phyloP scores from a whole-genome alignment of 2,797 vertebrate genomes.

The Lycodopsis pacificus region DNA sequence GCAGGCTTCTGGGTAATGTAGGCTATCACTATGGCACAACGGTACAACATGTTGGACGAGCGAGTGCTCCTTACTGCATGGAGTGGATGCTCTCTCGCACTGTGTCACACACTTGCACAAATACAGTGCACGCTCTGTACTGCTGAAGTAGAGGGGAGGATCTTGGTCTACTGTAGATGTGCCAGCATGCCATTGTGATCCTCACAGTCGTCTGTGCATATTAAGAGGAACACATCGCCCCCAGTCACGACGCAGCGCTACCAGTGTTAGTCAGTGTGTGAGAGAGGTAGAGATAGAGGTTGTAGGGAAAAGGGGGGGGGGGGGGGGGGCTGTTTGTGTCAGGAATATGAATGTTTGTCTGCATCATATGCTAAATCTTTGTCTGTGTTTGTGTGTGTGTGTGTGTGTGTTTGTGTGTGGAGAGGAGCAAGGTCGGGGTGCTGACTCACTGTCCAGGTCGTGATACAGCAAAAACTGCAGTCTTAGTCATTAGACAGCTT shows the following conservation, averaged over 20 bases:
- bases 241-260: slow-evolving; percentile 83
- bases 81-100: slow-evolving; percentile 32
- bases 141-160: slow-evolving; percentile 37
- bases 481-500: slow-evolving; percentile 77
- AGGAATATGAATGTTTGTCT: slow-evolving; percentile 79
- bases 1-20: slow-evolving; percentile 76
- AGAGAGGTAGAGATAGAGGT: slow-evolving; percentile 55
- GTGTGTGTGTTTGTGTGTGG: slow-evolving; percentile 43
- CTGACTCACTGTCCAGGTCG: slow-evolving; percentile 83
- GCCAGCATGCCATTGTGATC: slow-evolving; percentile 62
- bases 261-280: slow-evolving; percentile 59
- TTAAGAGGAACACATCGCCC: slow-evolving; percentile 79
- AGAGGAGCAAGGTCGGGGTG: slow-evolving; percentile 63
- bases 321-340: slow-evolving; percentile 68
- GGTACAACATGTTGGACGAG: slow-evolving; percentile 43
- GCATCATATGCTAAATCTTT: slow-evolving; percentile 74
- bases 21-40: slow-evolving; percentile 49
- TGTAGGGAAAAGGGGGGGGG: slow-evolving; percentile 16
- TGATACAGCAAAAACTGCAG: slow-evolving; percentile 80
- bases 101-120: not conserved
- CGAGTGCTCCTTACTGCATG: slow-evolving; percentile 35
- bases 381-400: slow-evolving; percentile 60
- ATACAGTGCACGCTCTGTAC: slow-evolving; percentile 16
- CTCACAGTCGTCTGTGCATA: slow-evolving; percentile 78
- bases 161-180: slow-evolving; percentile 39